Evolutionary conservation across 1,140 invertebrate species (phyloP).

Genomic region (Aphis gossypii): DNA sequence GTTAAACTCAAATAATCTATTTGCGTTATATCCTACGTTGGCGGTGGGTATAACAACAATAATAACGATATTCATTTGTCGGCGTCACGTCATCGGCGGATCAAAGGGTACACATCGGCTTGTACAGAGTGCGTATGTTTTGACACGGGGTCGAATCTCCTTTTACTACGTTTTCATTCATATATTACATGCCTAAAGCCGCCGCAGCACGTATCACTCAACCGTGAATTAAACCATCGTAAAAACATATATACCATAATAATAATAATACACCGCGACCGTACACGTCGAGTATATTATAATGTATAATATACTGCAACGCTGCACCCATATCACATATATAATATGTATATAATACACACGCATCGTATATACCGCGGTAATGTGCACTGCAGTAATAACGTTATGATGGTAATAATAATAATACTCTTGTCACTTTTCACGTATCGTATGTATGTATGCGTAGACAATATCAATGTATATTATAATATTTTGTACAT

Average conservation of each 20-base stretch:
- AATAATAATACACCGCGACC: neutral
- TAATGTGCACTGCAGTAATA: neutral
- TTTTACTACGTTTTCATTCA: constrained; percentile 52
- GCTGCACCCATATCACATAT: neutral
- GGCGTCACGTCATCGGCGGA: constrained; percentile 54
- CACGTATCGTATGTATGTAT: neutral
- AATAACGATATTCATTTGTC: constrained; percentile 41
- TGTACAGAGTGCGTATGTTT: constrained; percentile 19
- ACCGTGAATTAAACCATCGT: constrained; percentile 38
- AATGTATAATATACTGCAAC: constrained; percentile 11
- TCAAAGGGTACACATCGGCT: constrained; percentile 37
- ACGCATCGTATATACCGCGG: neutral
- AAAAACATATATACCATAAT: neutral
- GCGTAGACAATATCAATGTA: neutral
- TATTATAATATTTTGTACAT: neutral
- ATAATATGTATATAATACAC: neutral
- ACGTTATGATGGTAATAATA: neutral
- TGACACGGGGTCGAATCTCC: constrained; percentile 31
- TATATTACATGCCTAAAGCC: constrained; percentile 21
- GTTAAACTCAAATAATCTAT: neutral
- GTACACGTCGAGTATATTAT: neutral
- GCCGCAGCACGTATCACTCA: constrained; percentile 30
- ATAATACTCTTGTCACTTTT: neutral
- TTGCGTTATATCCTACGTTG: neutral
- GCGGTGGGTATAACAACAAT: neutral